These are phyloP conservation scores for Ptilorrhoa leucosticta DNA, from an alignment of 2,113 vertebrate species.

Conservation along the genomic window DNA sequence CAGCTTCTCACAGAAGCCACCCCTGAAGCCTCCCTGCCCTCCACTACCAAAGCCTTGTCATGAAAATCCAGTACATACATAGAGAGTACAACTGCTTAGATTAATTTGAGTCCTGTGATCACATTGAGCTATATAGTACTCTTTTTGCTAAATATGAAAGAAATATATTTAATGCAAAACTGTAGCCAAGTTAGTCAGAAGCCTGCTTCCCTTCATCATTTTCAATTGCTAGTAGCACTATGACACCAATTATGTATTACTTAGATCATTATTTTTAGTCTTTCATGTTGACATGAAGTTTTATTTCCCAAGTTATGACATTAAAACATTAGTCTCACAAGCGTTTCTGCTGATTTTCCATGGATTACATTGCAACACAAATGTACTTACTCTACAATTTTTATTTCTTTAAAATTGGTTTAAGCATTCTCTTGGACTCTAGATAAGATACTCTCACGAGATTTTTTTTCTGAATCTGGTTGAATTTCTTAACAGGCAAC, in stretches of 20 bases:
- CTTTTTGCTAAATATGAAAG: not conserved
- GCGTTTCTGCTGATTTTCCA: not conserved
- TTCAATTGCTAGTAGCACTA: not conserved
- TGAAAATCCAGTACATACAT: not conserved
- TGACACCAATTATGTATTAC: not conserved
- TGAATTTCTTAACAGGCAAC: not conserved
- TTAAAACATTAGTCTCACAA: not conserved
- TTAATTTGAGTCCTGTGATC: not conserved
- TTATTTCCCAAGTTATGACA: not conserved
- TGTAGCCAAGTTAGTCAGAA: not conserved
- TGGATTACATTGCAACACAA: not conserved
- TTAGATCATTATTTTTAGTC: not conserved
- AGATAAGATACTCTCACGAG: not conserved
- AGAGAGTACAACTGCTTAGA: not conserved
- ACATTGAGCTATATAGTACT: not conserved
- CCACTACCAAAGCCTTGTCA: not conserved
- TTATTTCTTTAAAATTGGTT: not conserved
- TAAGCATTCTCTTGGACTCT: not conserved
- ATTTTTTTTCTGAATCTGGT: not conserved
- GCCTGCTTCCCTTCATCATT: not conserved
- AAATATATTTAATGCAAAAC: not conserved
- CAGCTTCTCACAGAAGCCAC: not conserved
- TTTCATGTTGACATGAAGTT: not conserved
- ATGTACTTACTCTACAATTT: not conserved
- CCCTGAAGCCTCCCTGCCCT: not conserved